Base-by-base conservation (phyloP, 2,113 vertebrate species). In the Ovis aries region DNA sequence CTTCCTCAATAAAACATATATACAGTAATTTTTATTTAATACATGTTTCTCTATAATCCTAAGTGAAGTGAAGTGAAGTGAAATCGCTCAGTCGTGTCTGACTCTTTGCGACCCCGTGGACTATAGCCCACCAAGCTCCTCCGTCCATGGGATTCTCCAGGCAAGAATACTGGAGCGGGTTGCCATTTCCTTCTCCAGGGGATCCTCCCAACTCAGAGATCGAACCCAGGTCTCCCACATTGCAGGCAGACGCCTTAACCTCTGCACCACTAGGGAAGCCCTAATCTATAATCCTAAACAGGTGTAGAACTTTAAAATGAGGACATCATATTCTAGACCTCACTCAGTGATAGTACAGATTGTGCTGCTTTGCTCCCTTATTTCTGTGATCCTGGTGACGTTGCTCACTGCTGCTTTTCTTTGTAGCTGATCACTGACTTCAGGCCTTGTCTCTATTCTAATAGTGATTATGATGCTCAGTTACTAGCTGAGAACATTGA, bases 401-500 rank as follows among this genome's bases (percentile, higher is more conserved):
- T 9, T n/a, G 15, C 50, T 36, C 33, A 25, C 13, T 16, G 0
- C 33, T 11, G 6, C 40, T 77, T 14, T 45, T 94, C 31, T 52
- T 40, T 27, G 43, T 40, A 57, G 40, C 89, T 52, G 7, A 59
- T 48, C 40, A 2, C 53, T 50, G 57, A 87, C 95, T 80, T 60
- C 13, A 71, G 84, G 77, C 25, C 16, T 82, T 52, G 74, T 85
- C 93, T 74, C 89, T 92, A 15, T 77, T 96, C n/a, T 74, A 64
- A 62, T 48, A 85, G 43, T 40, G 78, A 96, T 94, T 50, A 81
- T 48, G 48, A 82, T 64, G 59, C 23, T 96, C 60, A 93, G 1
- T 67, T 91, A 45, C 52, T 95, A 74, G 36, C 62, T 93, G 55
- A 90, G 60, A 95, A 82, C 64, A 90, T 14, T 50, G 27, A 89